Evolutionary conservation across 1,140 invertebrate genomes (phyloP), one percentile per base, ranked within the genome.

Genomic region (Tribolium madens): DNA sequence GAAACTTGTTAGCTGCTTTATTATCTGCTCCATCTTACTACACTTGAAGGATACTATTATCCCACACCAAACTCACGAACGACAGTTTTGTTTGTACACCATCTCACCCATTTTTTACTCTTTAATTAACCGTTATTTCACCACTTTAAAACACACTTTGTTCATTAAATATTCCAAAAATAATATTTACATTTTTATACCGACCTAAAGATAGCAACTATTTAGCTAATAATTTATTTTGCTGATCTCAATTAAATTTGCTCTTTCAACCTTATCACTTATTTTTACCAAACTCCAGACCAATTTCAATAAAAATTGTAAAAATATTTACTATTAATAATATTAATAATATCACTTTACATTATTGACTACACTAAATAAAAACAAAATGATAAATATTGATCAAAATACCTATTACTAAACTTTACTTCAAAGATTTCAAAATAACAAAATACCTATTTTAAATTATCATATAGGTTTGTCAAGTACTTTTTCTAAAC

Each of bases 1-100:
- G 70, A 72, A 72, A 72, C 70, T 72, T 50, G 70, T 72, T 72
- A 72, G 46, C 17, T 17, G 70, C 17, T 72, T 72, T 72, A 72
- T 72, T 72, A 72, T 72, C 15, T 48, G 42, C 70, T 72, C 70
- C 50, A 48, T 72, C 46, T 71, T 72, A 52, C 21, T 71, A 71
- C 18, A 26, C 21, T 26, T 4, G 21, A 26, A 26, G 21, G 36
- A 71, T 50, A 71, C 46, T 52, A 72, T 72, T 72, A 72, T 72
- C 70, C 68, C 15, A 71, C 18, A 31, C 69, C 69, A 46, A 69
- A 50, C 69, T 50, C 69, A 42, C 53, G 21, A 26, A 26, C 21
- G 21, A 26, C 21, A 26, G 6, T n/a, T n/a, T n/a, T n/a, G n/a
- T n/a, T n/a, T n/a, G n/a, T n/a, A n/a, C n/a, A n/a, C n/a, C n/a